Conservation (phyloP, 2,113 vertebrate species). For the Megaceryle maxima region DNA sequence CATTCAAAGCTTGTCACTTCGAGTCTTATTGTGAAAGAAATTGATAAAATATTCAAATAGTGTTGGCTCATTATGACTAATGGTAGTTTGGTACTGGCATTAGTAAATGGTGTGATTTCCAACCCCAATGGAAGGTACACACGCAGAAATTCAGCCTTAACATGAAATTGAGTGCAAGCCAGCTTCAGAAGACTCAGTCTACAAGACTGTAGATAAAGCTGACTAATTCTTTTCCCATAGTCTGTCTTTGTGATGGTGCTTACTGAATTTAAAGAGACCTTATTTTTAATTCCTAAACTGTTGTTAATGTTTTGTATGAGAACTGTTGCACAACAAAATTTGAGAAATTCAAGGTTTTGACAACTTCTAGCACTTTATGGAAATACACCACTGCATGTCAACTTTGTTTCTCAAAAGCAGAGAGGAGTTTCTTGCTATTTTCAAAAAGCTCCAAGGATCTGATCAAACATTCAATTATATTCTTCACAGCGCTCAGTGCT, state of each 20-base stretch:
- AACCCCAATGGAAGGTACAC: background rate
- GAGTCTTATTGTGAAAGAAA: background rate
- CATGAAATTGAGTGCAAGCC: background rate
- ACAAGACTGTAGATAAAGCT: background rate
- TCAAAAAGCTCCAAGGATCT: background rate
- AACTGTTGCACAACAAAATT: background rate
- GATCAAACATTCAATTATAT: background rate
- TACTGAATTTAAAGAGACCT: background rate
- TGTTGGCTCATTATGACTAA: background rate
- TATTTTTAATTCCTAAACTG: background rate
- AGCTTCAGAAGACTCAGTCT: background rate
- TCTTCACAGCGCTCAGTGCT: background rate
- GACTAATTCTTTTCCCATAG: background rate
- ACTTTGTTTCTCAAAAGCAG: background rate
- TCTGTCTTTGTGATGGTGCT: background rate
- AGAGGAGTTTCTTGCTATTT: background rate
- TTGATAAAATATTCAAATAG: background rate
- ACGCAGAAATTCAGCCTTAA: background rate
- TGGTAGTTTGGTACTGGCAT: background rate
- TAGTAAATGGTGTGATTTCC: background rate
- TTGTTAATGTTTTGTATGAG: background rate
- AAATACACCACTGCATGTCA: background rate
- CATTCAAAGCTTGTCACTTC: background rate
- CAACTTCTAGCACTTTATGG: background rate
- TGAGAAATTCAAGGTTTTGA: background rate